Conservation (phyloP, 2,113 vertebrate genomes). For the Xyrauchen texanus region DNA sequence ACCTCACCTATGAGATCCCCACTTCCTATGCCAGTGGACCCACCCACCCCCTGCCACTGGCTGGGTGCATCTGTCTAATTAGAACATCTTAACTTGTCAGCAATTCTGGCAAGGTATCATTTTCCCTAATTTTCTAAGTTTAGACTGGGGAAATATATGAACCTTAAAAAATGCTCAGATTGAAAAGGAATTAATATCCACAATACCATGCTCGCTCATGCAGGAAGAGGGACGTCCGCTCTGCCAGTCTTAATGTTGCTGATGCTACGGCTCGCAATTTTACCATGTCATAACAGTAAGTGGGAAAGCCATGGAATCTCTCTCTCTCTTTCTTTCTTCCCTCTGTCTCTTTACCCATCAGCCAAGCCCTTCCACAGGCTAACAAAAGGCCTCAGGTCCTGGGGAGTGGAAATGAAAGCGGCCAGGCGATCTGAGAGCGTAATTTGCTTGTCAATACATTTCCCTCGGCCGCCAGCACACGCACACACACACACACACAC, state of each 20-base stretch:
- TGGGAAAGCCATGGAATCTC: conserved; percentile 58
- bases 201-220: conserved; percentile 89
- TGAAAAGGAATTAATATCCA: conserved; percentile 96
- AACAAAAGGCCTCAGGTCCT: conserved; percentile 75
- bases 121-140: conserved; percentile 95
- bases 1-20: conserved; percentile 52
- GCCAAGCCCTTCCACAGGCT: conserved; percentile 51
- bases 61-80: conserved; percentile 85
- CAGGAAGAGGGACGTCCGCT: conserved; percentile 78
- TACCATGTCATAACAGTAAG: conserved; percentile 82
- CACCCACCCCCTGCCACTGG: conserved; percentile 52
- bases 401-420: conserved; percentile 87
- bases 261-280: conserved; percentile 81
- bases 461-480: conserved; percentile 76
- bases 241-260: conserved; percentile 94
- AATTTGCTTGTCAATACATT: conserved; percentile 96
- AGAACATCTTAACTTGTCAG: conserved; percentile 91
- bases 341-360: background rate
- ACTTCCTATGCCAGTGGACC: conserved; percentile 53
- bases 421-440: conserved; percentile 73
- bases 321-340: conserved; percentile 41
- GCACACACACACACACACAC: conserved; percentile 70
- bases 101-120: conserved; percentile 92
- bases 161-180: conserved; percentile 93
- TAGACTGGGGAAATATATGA: conserved; percentile 97